phyloP scores from a whole-genome alignment of 2,113 vertebrate species.

The Promerops cafer region DNA sequence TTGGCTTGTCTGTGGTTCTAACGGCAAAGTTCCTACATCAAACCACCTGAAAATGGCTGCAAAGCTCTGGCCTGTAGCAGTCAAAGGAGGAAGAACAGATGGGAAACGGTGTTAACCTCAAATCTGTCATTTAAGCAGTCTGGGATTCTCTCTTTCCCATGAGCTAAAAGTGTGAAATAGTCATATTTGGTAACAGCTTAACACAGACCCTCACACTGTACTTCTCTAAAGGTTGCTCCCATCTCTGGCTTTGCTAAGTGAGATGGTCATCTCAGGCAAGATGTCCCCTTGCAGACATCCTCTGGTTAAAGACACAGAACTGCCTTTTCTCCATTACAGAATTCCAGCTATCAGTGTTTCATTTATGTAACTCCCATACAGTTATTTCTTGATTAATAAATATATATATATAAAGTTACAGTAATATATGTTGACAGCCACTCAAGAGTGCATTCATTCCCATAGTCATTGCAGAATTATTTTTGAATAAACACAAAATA shows the following conservation, averaged over 20 bases:
- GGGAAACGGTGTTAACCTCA: background rate
- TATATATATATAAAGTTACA: background rate
- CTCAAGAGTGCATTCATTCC: background rate
- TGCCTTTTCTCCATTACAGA: background rate
- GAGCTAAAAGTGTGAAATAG: background rate
- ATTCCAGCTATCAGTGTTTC: background rate
- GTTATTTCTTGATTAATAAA: background rate
- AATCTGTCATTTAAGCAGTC: background rate
- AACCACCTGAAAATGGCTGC: background rate
- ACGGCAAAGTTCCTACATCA: background rate
- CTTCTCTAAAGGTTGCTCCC: background rate
- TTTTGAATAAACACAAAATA: background rate
- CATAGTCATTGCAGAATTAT: background rate
- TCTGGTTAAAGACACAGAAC: background rate
- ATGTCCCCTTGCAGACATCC: background rate
- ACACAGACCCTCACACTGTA: background rate
- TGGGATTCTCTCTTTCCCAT: background rate
- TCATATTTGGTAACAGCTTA: background rate
- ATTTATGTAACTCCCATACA: background rate
- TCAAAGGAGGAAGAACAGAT: background rate
- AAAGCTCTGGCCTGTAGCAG: background rate
- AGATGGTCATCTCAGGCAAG: background rate
- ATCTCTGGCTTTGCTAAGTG: background rate
- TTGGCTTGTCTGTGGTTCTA: background rate
- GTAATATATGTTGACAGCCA: background rate